phyloP scores from a whole-genome alignment of 1,140 invertebrate species.

The Drosophila punjabiensis region DNA sequence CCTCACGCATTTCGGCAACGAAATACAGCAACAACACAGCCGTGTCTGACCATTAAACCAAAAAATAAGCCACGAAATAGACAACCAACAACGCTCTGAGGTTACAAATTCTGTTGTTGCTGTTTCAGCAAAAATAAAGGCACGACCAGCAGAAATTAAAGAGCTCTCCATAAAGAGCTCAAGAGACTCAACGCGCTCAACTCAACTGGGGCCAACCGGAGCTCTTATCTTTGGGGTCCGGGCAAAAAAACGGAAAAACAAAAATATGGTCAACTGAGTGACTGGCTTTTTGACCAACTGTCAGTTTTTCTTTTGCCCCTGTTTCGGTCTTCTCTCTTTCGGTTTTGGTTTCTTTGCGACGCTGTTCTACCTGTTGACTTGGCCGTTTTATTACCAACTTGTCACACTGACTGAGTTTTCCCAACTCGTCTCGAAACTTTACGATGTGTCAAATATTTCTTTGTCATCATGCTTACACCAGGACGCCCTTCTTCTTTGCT shows the following conservation, averaged over 20 bases:
- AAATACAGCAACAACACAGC: slow-evolving; percentile 36
- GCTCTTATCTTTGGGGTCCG: slow-evolving; percentile 32
- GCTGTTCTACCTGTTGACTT: slow-evolving; percentile 55
- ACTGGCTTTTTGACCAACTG: slow-evolving; percentile 45
- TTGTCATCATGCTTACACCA: neutral
- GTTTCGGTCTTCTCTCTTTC: slow-evolving; percentile 17
- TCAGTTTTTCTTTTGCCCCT: slow-evolving; percentile 33
- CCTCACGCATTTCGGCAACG: slow-evolving; percentile 51
- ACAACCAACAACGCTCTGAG: slow-evolving; percentile 51
- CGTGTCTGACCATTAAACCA: slow-evolving; percentile 53
- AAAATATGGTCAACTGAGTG: slow-evolving; percentile 46
- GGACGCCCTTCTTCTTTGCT: neutral
- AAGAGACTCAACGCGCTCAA: slow-evolving; percentile 26
- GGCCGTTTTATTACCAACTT: slow-evolving; percentile 46
- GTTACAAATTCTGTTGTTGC: slow-evolving; percentile 70
- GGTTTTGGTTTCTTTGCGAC: slow-evolving; percentile 10
- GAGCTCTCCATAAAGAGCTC: slow-evolving; percentile 49
- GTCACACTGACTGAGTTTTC: slow-evolving; percentile 58
- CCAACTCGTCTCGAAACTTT: slow-evolving; percentile 32
- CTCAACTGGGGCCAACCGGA: slow-evolving; percentile 15
- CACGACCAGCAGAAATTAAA: slow-evolving; percentile 22
- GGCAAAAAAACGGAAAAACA: neutral
- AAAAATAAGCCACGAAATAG: slow-evolving; percentile 62
- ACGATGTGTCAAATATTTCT: slow-evolving; percentile 31
- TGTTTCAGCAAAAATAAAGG: slow-evolving; percentile 41